Evolutionary conservation across 2,113 vertebrate genomes (phyloP), one percentile per base, ranked within the genome.

Genomic region (Todiramphus chloris): DNA sequence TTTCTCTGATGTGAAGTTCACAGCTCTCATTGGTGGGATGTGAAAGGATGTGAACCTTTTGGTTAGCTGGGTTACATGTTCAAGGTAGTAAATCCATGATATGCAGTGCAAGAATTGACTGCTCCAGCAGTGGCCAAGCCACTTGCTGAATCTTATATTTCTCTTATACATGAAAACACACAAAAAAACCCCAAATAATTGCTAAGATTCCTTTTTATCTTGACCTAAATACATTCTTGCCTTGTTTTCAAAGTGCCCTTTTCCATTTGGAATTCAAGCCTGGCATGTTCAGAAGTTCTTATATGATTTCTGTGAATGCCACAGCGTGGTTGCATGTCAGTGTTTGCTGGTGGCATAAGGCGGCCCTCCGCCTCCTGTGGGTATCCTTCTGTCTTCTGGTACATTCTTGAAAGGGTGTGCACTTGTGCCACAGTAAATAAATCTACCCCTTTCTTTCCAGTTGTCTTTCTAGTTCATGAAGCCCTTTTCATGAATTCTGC

Each of bases 301-400:
- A 8, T 9, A 20, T 50, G 1, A 13, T 69, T 53, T 46, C 53
- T 76, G 21, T 58, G 37, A 68, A 11, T 14, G 14, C 33, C 72
- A 62, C 33, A 51, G 35, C 0, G 0, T 43, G 13, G 17, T 59
- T 63, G 20, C 21, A 2, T 28, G 53, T 53, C n/a, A 14, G 16
- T 39, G 15, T 55, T 74, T 0, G 0, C 46, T 70, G 51, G 60
- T 59, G 76, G 28, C 25, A 19, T 20, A n/a, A 77, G 43, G 51
- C 59, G n/a, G 9, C 41, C 35, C 17, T 70, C 27, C 2, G 1
- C 43, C 58, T 87, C 37, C 31, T 74, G 35, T 37, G 27, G 23
- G 7, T 70, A 11, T 70, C 50, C 43, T 84, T 51, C 44, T 89
- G 43, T 23, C 43, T 62, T 56, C n/a, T 78, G 21, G 9, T 50